Base-by-base conservation (phyloP, 2,113 vertebrate genomes). In the Equus przewalskii region DNA sequence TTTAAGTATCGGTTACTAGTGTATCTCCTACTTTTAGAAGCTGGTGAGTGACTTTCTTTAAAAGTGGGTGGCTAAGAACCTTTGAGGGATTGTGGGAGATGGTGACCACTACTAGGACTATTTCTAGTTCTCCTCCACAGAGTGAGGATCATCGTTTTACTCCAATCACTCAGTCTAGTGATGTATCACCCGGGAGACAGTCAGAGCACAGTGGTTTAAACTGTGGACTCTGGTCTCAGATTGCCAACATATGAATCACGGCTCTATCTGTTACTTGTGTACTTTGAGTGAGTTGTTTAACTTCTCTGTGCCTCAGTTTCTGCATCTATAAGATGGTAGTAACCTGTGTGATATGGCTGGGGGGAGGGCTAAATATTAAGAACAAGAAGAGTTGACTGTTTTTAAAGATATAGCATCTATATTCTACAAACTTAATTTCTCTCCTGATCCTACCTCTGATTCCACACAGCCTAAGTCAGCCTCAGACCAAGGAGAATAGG, bases 1-100 rank as follows among this genome's bases (percentile, higher is more conserved):
- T n/a, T 80, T 60, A 21, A 1, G 3, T 67, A 3, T 8, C 92
- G 94, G 83, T 24, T 97, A 13, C 79, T 97, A 1, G 9, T 89
- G 33, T 36, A 56, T 7, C 72, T 98, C 78, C 89, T 98, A 70
- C 89, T 94, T 49, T 89, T 84, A 69, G 60, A 33, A 79, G 1
- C 11, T 7, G 95, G 97, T 97, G 36, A 98, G 97, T 97, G 41
- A 41, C 69, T 88, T 73, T 67, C 73, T 75, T 58, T 83, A 36
- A 65, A 75, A 33, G 5, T 15, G 24, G 73, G 36, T 79, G 11
- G 22, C 73, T 46, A n/a, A 89, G 73, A 69, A 54, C 41, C 1
- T 73, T 46, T 78, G n/a, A 76, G 76, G 76, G 15, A 13, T 36
- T 46, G 7, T 26, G 24, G 73, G 82, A 67, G 85, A 28, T 21